A percentile compares a stretch with the other conserved stretches of the same genome.
Conservation (phyloP, 2,888 invertebrate genomes). For the Catocala nupta region DNA sequence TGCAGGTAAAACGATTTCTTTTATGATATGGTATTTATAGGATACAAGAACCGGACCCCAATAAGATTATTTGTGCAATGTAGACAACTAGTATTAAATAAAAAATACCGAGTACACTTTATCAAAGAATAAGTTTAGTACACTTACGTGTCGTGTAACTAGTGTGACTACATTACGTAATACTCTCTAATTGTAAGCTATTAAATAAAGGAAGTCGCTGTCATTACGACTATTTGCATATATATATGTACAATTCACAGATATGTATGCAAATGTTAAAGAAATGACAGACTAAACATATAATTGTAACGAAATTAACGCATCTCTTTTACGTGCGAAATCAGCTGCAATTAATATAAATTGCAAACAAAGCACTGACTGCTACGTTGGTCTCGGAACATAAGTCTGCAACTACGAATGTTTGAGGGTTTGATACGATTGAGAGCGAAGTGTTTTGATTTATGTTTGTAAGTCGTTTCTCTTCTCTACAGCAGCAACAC, state of each 20-base stretch:
- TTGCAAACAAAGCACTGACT: not conserved
- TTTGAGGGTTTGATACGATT: too few species aligned
- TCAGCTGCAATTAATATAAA: not conserved
- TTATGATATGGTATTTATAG: too few species aligned
- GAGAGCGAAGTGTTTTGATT: too few species aligned
- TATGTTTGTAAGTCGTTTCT: too few species aligned
- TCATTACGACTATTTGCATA: conserved; percentile 16
- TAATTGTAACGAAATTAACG: not conserved
- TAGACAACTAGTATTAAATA: not conserved
- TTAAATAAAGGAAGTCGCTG: conserved; percentile 34
- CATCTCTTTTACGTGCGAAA: not conserved
- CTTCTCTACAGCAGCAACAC: too few species aligned
- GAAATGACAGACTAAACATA: conserved; percentile 15
- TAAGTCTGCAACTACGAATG: too few species aligned
- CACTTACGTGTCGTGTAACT: not conserved
- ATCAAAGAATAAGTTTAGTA: conserved; percentile 1
- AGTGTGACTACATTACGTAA: not conserved
- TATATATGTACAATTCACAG: conserved; percentile 9
- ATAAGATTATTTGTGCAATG: not conserved
- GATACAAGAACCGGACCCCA: too few species aligned
- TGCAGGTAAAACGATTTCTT: too few species aligned
- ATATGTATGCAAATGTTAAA: conserved; percentile 29
- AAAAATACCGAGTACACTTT: not conserved
- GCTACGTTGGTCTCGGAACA: too few species aligned
- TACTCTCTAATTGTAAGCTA: conserved; percentile 19